Base-by-base conservation (phyloP, 2,113 vertebrate genomes). In the Stictonetta naevosa region DNA sequence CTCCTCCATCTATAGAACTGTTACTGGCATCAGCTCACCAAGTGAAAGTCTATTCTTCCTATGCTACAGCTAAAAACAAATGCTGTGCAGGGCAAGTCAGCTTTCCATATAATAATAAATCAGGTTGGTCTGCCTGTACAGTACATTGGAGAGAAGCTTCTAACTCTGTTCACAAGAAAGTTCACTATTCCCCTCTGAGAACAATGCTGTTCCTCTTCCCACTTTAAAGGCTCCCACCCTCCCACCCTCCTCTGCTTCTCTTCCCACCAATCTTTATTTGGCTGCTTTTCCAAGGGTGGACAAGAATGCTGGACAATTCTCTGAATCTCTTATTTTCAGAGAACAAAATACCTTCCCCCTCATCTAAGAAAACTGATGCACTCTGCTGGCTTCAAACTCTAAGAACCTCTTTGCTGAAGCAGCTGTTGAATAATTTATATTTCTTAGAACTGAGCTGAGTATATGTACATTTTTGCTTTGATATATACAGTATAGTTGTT, bases 381-480 rank as follows among this genome's bases (percentile, higher is more conserved):
- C 56, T 88, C 64, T 82, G 48, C 64, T 96, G 92, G 83, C 83
- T 92, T 72, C 1, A 0, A 96, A 44, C 66, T 86, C 79, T 14
- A 53, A 84, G 93, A 92, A 86, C 48, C 34, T 58, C 56, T 74
- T 48, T 93, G 67, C 66, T 79, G 46, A 91, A 88, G 66, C 55
- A 96, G 75, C 87, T 95, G 68, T 77, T 92, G 90, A 95, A 93
- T 93, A 93, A 95, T 94, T 97, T 93, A 80, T 90, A 64, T 88
- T 96, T 97, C 91, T 93, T 71, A 93, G 92, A 96, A 95, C 22
- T 40, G 60, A 59, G 69, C 20, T 83, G 34, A 81, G 25, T 67
- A 55, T 79, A 83, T 34, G 69, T 62, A 88, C 53, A 72, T 86
- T 93, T 90, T 93, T 78, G 42, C 76, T 83, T 95, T 88, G 46